phyloP scores from a whole-genome alignment of 2,113 vertebrate genomes.

The Erythrocebus patas region DNA sequence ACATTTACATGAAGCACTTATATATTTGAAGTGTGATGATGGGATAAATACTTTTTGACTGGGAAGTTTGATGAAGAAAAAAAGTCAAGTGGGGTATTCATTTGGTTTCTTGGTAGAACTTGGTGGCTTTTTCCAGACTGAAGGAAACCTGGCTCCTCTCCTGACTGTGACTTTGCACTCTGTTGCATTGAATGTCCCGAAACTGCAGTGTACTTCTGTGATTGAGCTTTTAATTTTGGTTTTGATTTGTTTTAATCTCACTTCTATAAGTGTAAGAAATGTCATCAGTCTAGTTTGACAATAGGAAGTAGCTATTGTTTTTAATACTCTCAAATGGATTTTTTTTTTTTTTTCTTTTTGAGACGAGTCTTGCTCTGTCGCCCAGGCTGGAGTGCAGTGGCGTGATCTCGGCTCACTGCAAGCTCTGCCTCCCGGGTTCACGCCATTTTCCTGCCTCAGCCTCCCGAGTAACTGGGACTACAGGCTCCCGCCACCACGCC shows the following conservation, averaged over 20 bases:
- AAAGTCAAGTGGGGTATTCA: neutral
- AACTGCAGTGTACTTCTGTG: neutral
- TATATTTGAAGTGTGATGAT: neutral
- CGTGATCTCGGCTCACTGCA: no score
- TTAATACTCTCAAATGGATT: neutral
- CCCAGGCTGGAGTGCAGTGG: no score
- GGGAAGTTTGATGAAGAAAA: neutral
- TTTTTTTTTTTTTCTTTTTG: neutral
- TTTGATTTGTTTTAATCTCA: slow-evolving; percentile 30
- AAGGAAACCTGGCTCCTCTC: neutral
- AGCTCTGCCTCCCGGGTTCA: no score
- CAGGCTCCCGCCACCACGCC: no score
- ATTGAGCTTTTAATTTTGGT: slow-evolving; percentile 11
- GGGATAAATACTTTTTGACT: neutral
- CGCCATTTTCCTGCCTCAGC: no score
- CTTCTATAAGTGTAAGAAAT: neutral
- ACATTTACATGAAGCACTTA: neutral
- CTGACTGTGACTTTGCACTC: slow-evolving; percentile 36
- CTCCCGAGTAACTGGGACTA: no score
- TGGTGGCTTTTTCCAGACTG: neutral
- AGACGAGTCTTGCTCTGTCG: no score
- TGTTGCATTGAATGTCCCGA: neutral
- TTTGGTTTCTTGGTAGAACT: slow-evolving; percentile 17
- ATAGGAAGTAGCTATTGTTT: slow-evolving; percentile 9
- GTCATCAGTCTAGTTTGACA: neutral